Percentiles rank a stretch among this genome's conserved stretches.
Conservation (phyloP, 1,140 invertebrate species). For the Lepidotrigona ventralis region DNA sequence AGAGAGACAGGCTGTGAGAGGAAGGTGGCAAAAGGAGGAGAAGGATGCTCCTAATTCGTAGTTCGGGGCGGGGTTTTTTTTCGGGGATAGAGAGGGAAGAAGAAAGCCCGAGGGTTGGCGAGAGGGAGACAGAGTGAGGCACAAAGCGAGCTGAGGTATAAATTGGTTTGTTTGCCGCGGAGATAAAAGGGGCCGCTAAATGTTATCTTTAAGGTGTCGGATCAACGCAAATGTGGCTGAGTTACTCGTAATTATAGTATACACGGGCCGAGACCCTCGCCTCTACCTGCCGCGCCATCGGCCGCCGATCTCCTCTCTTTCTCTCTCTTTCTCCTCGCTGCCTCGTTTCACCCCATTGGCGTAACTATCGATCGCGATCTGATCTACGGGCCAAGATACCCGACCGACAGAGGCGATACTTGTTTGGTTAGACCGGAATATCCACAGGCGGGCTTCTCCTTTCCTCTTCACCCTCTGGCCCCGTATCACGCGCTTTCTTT, state of each 20-base stretch:
- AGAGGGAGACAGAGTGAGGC: constrained; percentile 50
- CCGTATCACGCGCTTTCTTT: no score
- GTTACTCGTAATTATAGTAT: constrained; percentile 81
- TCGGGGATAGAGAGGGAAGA: neutral
- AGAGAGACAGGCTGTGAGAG: neutral
- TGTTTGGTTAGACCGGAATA: constrained; percentile 23
- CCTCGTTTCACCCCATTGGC: constrained; percentile 60
- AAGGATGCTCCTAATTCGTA: constrained; percentile 51
- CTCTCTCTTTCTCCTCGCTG: constrained; percentile 26
- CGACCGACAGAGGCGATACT: neutral
- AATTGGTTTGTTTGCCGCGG: constrained; percentile 81
- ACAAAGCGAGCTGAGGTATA: constrained; percentile 80
- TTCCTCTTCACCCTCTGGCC: neutral
- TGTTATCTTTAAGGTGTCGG: constrained; percentile 81
- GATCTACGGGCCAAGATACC: constrained; percentile 8
- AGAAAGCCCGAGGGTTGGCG: neutral
- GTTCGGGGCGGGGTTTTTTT: constrained; percentile 46
- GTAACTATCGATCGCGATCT: constrained; percentile 48
- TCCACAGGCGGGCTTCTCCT: neutral
- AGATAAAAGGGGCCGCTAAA: constrained; percentile 81
- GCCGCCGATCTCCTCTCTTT: constrained; percentile 26
- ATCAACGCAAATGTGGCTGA: constrained; percentile 81
- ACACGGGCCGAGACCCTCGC: constrained; percentile 74
- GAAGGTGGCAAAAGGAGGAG: constrained; percentile 45
- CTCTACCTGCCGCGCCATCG: constrained; percentile 52